phyloP scores from a whole-genome alignment of 2,113 vertebrate genomes.

The Rhizomys pruinosus region DNA sequence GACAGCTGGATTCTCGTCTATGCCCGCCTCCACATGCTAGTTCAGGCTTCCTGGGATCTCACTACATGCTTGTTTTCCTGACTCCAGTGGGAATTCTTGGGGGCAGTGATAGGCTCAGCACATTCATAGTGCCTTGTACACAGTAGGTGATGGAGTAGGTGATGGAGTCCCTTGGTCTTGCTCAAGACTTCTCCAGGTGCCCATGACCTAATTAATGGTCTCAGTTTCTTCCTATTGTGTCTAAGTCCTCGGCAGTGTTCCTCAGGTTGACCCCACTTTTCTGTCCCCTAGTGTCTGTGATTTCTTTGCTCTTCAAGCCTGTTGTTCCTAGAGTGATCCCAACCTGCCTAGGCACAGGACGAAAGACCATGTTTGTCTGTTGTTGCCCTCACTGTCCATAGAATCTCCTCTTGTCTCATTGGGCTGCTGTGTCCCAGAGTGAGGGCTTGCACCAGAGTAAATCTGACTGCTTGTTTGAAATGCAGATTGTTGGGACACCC shows the following conservation, averaged over 20 bases:
- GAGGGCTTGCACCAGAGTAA: not conserved
- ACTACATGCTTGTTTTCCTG: not conserved
- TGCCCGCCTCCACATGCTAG: not conserved
- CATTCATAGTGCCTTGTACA: not conserved
- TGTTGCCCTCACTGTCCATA: not conserved
- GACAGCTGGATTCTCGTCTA: not conserved
- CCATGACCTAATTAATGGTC: fast-evolving
- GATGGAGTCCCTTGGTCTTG: not conserved
- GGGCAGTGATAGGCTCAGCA: not conserved
- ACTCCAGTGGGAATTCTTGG: not conserved
- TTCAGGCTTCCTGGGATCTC: not conserved
- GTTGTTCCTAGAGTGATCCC: not conserved
- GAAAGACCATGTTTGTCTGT: not conserved
- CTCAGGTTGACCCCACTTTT: not conserved
- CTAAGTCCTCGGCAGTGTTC: not conserved
- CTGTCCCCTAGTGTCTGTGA: not conserved
- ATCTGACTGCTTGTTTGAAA: not conserved
- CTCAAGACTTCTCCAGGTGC: not conserved
- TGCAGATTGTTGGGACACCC: not conserved
- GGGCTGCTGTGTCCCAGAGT: not conserved
- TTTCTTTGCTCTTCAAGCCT: not conserved
- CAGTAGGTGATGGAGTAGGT: not conserved
- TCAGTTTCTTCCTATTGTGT: not conserved
- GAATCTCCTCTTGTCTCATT: not conserved
- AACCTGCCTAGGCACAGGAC: not conserved